Base-by-base conservation (phyloP, 2,113 vertebrate genomes). In the Sigmodon hispidus region DNA sequence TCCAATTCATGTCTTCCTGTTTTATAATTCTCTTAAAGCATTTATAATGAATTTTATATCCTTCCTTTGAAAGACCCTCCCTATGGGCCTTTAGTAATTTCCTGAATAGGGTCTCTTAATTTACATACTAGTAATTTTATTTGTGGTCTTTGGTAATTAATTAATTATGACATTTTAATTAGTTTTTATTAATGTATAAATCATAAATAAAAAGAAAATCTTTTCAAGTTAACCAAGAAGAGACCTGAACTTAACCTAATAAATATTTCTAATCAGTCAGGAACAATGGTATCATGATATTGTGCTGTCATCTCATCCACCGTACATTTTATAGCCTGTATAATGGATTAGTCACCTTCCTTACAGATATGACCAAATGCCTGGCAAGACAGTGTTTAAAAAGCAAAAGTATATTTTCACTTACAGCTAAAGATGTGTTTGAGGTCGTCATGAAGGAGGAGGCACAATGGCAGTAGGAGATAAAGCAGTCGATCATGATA, bases 91-190 rank as follows among this genome's bases (percentile, higher is more conserved):
- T 43, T 43, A 84, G 40, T 85, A 4, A 65, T 34, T 63, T 63
- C 26, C 57, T 19, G 67, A 85, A 87, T 9, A 5, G 0, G 50
- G 29, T 65, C n/a, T 81, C 24, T 40, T 84, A 9, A 84, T 80
- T 76, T 94, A 91, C 72, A 93, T 87, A 21, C 5, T 36, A 22
- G 29, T 22, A 52, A 10, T 70, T 72, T 43, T 65, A 93, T 50
- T 88, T 16, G 16, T 55, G 16, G 13, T 43, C 8, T 76, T 59
- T 76, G 24, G 50, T 11, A 43, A 17, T 86, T 31, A 3, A 29
- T 90, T 24, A 7, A 48, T 88, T 67, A 86, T 36, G 22, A 0
- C 2, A 50, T 63, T 95, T 91, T 69, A 94, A 83, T 95, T 93
- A 83, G 22, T 57, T 94, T 70, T 76, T 52, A 77, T 17, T 87